Conservation (phyloP, 1,140 invertebrate genomes). For the Habropoda laboriosa region DNA sequence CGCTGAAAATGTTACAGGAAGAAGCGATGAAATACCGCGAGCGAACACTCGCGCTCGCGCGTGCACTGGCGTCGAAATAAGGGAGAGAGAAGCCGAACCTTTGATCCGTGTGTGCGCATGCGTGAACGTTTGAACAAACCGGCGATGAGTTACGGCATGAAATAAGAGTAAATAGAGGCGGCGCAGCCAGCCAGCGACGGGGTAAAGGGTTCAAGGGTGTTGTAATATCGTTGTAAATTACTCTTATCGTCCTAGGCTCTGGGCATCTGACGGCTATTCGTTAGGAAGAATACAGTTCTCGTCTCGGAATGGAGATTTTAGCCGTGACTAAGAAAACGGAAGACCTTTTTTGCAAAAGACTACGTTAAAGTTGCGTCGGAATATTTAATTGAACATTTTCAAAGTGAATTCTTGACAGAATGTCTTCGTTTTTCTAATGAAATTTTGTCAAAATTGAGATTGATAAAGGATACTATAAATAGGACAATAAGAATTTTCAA, state of each 20-base stretch:
- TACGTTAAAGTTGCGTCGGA: too few species aligned
- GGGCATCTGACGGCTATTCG: slow-evolving; percentile 18
- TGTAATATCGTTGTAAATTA: slow-evolving; percentile 61
- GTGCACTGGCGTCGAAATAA: slow-evolving; percentile 19
- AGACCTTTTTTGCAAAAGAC: too few species aligned
- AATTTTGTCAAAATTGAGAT: too few species aligned
- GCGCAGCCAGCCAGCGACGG: neutral
- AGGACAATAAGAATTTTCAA: too few species aligned
- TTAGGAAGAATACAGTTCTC: neutral
- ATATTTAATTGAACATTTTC: too few species aligned
- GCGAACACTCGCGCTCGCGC: slow-evolving; percentile 30
- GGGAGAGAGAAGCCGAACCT: slow-evolving; percentile 26
- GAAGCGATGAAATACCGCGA: slow-evolving; percentile 52
- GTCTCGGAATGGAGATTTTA: neutral
- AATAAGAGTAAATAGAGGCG: slow-evolving; percentile 57
- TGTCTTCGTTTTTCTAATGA: too few species aligned
- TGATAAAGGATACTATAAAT: too few species aligned
- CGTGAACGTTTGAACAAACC: slow-evolving; percentile 52
- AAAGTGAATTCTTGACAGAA: too few species aligned
- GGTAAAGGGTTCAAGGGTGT: slow-evolving; percentile 21
- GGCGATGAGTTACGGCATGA: slow-evolving; percentile 57
- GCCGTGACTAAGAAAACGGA: too few species aligned
- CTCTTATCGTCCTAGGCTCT: slow-evolving; percentile 48
- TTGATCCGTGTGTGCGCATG: slow-evolving; percentile 44
- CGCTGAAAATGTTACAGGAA: slow-evolving; percentile 52